A percentile compares a stretch with the other conserved stretches of the same genome.
Evolutionary conservation across 2,797 vertebrate species (phyloP).

Genomic region (Alfaro cultratus): DNA sequence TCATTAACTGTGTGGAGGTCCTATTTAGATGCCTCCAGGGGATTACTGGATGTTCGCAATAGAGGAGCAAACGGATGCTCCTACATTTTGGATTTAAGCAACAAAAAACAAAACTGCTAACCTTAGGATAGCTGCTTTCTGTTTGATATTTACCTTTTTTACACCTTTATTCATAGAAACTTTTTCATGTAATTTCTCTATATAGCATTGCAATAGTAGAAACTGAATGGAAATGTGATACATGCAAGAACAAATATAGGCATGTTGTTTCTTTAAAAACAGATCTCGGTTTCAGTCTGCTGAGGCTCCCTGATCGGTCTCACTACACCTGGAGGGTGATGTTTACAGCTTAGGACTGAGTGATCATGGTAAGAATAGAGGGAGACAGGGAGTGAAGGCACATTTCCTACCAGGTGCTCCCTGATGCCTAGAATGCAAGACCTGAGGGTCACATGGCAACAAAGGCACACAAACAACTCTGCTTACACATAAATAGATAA

Average conservation of each 20-base stretch:
- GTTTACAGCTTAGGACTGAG: conserved; percentile 69
- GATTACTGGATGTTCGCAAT: conserved; percentile 18
- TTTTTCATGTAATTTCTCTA: not conserved
- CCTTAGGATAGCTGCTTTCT: conserved; percentile 13
- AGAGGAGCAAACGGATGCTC: conserved; percentile 16
- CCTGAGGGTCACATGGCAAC: conserved; percentile 42
- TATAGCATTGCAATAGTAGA: not conserved
- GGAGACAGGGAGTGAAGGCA: conserved; percentile 27
- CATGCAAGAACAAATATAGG: not conserved
- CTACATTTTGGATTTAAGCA: conserved; percentile 30
- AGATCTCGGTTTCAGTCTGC: conserved; percentile 19
- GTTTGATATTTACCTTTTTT: conserved; percentile 26
- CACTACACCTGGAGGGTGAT: conserved; percentile 60
- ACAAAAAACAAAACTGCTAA: conserved; percentile 31
- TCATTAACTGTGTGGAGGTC: conserved; percentile 70
- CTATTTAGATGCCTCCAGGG: conserved; percentile 32
- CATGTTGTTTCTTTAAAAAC: not conserved
- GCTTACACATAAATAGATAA: not conserved
- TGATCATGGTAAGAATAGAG: conserved; percentile 53
- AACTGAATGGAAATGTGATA: not conserved
- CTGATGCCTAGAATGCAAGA: conserved; percentile 25
- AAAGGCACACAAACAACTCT: conserved; percentile 26
- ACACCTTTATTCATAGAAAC: conserved; percentile 7
- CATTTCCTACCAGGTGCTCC: conserved; percentile 34
- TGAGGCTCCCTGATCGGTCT: conserved; percentile 41